These are phyloP conservation scores for Pseudorectes ferrugineus DNA, from an alignment of 2,113 vertebrate species.

Conservation along the genomic window DNA sequence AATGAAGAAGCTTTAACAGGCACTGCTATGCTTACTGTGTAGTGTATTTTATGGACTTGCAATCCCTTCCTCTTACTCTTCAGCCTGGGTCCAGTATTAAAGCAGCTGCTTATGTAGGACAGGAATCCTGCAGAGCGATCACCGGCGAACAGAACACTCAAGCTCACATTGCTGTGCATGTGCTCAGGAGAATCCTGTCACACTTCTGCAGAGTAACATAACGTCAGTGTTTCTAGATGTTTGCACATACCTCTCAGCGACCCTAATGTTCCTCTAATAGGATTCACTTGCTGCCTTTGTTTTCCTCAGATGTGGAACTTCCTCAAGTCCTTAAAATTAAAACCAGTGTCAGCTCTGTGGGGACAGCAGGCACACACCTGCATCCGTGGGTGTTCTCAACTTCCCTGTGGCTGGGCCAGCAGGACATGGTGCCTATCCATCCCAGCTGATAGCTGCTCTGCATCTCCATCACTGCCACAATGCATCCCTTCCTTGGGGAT, in stretches of 20 bases:
- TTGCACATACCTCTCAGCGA: rapidly evolving
- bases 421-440: not conserved
- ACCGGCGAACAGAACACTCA: not conserved
- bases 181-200: not conserved
- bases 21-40: not conserved
- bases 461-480: not conserved
- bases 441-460: rapidly evolving
- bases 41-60: not conserved
- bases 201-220: not conserved
- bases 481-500: not conserved
- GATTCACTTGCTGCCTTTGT: not conserved
- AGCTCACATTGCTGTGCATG: not conserved
- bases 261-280: not conserved
- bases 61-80: not conserved
- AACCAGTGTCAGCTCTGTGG: not conserved
- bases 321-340: not conserved
- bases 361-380: not conserved
- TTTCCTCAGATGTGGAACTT: not conserved
- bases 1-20: not conserved
- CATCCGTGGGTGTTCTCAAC: rapidly evolving
- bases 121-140: not conserved
- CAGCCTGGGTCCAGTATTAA: not conserved
- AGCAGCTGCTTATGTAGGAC: not conserved
- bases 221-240: not conserved
- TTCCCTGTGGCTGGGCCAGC: not conserved